A percentile compares a stretch with the other conserved stretches of the same genome.
These are phyloP conservation scores for Byasa hedistus DNA, from an alignment of 2,888 invertebrate genomes.

Conservation along the genomic window DNA sequence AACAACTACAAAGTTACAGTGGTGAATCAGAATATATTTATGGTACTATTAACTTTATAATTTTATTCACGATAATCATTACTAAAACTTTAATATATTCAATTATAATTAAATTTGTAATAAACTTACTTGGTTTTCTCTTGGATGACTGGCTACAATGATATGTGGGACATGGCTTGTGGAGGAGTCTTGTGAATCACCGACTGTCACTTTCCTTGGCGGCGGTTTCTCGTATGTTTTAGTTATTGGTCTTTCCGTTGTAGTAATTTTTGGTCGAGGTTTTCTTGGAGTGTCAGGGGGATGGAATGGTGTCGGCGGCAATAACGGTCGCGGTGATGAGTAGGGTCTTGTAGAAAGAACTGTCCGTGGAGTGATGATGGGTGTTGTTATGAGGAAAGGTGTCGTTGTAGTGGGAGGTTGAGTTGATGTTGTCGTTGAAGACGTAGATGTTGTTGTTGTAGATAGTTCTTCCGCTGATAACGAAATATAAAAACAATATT, in stretches of 20 bases:
- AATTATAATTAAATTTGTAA: neutral
- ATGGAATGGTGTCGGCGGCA: conserved; percentile 41
- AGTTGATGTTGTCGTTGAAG: conserved; percentile 36
- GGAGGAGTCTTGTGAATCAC: conserved; percentile 64
- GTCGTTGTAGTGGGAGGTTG: conserved; percentile 32
- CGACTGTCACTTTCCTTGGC: conserved; percentile 54
- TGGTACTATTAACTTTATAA: no score
- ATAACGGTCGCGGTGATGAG: conserved; percentile 49
- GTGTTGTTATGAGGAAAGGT: conserved; percentile 33
- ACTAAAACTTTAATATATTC: neutral
- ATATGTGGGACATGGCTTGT: conserved; percentile 77
- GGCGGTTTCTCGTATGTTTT: conserved; percentile 65
- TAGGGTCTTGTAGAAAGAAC: conserved; percentile 47
- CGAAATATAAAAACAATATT: neutral
- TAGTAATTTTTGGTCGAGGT: conserved; percentile 59
- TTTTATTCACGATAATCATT: no score
- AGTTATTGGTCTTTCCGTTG: conserved; percentile 63
- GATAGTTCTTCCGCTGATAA: conserved; percentile 72
- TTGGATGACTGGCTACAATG: conserved; percentile 85
- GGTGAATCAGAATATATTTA: no score
- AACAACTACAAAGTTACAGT: no score
- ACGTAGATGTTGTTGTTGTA: conserved; percentile 42
- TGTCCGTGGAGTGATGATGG: conserved; percentile 44
- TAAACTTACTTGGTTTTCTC: conserved; percentile 86
- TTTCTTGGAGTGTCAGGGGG: conserved; percentile 52